Evolutionary conservation across 2,113 vertebrate species (phyloP).

Genomic region (Pelobates fuscus): DNA sequence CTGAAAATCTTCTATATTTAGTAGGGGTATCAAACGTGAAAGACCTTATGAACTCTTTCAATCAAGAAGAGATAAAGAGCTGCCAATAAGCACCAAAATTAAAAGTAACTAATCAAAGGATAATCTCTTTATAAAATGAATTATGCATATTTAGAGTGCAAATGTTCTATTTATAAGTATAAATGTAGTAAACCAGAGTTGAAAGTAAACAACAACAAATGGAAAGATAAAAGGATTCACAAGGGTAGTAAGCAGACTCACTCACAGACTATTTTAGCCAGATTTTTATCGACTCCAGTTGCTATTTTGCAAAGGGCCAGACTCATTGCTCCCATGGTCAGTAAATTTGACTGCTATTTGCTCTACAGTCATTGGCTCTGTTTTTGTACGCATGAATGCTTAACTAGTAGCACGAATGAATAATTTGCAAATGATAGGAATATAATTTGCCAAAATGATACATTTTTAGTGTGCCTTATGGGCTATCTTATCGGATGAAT

Average conservation of each 20-base stretch:
- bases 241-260: slow-evolving; percentile 52
- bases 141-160: too few species aligned
- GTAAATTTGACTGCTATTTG: slow-evolving; percentile 68
- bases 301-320: slow-evolving; percentile 67
- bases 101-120: too few species aligned
- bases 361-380: slow-evolving; percentile 78
- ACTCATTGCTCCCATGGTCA: slow-evolving; percentile 66
- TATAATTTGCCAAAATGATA: slow-evolving; percentile 85
- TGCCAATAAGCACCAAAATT: too few species aligned
- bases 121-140: too few species aligned
- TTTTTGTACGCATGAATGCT: slow-evolving; percentile 78
- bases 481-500: slow-evolving; percentile 79
- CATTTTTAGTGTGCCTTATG: slow-evolving; percentile 80
- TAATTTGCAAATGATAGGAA: slow-evolving; percentile 83
- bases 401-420: slow-evolving; percentile 81
- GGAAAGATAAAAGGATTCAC: slow-evolving; percentile 28
- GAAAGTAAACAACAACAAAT: slow-evolving; percentile 26
- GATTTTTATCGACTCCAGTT: slow-evolving; percentile 77
- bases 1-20: too few species aligned
- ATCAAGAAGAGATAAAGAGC: too few species aligned
- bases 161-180: too few species aligned
- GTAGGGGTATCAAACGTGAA: too few species aligned
- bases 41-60: too few species aligned
- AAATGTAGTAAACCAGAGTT: not conserved
- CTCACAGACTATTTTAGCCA: slow-evolving; percentile 61